Conservation (phyloP, 2,797 vertebrate species). For the Triplophysa yarkandensis region DNA sequence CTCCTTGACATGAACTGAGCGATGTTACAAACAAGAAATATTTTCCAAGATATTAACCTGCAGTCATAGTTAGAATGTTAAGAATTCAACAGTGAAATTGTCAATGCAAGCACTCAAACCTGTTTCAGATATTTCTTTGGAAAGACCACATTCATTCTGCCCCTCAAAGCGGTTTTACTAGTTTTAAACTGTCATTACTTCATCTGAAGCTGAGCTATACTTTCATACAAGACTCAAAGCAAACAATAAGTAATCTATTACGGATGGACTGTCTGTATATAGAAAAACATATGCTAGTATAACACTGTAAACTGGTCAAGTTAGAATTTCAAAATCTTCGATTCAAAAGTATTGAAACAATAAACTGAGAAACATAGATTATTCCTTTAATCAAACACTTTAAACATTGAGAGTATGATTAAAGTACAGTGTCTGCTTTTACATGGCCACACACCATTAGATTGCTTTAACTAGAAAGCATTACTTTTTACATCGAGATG, state of each 20-base stretch:
- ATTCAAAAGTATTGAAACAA: not conserved
- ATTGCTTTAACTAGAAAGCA: not conserved
- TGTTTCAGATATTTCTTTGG: constrained; percentile 20
- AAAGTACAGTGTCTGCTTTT: not conserved
- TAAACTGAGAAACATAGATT: not conserved
- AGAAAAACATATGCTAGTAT: not conserved
- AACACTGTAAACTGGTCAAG: no score
- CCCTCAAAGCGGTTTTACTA: not conserved
- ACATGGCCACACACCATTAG: not conserved
- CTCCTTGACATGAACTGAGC: no score
- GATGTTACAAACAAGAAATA: not conserved
- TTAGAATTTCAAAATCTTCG: not conserved
- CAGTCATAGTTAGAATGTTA: not conserved
- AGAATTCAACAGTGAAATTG: not conserved
- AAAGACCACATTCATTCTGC: constrained; percentile 13
- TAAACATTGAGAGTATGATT: not conserved
- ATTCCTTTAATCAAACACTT: constrained; percentile 1
- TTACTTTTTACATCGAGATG: not conserved
- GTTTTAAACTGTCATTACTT: not conserved
- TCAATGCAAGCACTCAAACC: constrained; percentile 26
- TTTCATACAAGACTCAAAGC: not conserved
- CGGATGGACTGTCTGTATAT: not conserved
- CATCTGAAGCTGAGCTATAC: not conserved
- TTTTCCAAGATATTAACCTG: not conserved
- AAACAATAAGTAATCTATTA: no score